phyloP scores from a whole-genome alignment of 1,140 invertebrate species.

The Lepidurus packardi region DNA sequence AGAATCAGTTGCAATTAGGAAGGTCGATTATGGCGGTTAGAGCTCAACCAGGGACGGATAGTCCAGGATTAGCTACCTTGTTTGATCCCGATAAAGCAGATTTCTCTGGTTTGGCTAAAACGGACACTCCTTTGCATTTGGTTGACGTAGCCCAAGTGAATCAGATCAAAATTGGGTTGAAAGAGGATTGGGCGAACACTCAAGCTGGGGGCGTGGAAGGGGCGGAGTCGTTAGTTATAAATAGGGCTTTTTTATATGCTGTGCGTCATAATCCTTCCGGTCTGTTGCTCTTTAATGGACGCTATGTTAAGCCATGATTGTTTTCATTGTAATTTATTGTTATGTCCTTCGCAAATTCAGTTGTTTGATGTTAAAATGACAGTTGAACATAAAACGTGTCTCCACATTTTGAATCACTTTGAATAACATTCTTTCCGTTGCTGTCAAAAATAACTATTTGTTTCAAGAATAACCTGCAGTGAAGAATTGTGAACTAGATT shows the following conservation, averaged over 20 bases:
- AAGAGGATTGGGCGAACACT: neutral
- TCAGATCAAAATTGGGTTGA: slow-evolving; percentile 26
- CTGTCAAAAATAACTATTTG: too few species aligned
- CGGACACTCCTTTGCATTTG: neutral
- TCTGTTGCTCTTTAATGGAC: slow-evolving; percentile 26
- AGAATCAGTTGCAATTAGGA: slow-evolving; percentile 1
- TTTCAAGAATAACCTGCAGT: too few species aligned
- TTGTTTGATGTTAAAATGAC: too few species aligned
- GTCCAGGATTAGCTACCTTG: neutral
- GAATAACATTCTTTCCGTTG: too few species aligned
- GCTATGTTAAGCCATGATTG: slow-evolving; percentile 28
- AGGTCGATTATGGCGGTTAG: neutral
- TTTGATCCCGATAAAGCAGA: slow-evolving; percentile 30
- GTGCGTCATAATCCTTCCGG: slow-evolving; percentile 33
- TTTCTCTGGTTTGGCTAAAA: slow-evolving; percentile 28
- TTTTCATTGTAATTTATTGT: neutral
- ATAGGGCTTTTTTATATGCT: slow-evolving; percentile 32
- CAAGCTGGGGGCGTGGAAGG: neutral
- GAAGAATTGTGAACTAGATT: too few species aligned
- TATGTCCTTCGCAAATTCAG: too few species aligned
- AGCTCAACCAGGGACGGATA: slow-evolving; percentile 13
- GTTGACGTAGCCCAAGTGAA: slow-evolving; percentile 25
- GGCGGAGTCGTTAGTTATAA: slow-evolving; percentile 25
- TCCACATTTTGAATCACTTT: too few species aligned
- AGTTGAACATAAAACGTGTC: too few species aligned